Percentiles rank a stretch among this genome's conserved stretches.
Conservation (phyloP, 2,888 invertebrate genomes). For the Carpatolechia fugitivella region DNA sequence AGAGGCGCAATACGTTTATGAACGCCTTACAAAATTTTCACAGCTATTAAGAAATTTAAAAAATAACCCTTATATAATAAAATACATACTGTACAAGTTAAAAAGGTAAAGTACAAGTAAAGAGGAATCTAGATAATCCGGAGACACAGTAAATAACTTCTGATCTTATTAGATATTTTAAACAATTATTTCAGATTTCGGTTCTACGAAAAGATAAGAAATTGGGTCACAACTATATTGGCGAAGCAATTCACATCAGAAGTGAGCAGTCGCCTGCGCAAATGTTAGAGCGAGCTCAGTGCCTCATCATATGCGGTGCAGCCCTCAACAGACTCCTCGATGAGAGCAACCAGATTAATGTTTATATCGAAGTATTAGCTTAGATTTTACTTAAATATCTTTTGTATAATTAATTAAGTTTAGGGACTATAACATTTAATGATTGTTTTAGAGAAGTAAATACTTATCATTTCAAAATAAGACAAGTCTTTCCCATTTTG, state of each 20-base stretch:
- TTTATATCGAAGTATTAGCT: slow-evolving; percentile 31
- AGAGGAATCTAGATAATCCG: neutral
- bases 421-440: too few relatives aligned
- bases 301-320: slow-evolving; percentile 33
- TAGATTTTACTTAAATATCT: slow-evolving; percentile 13
- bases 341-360: slow-evolving; percentile 27
- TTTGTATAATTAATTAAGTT: neutral
- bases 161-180: neutral
- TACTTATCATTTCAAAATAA: too few relatives aligned
- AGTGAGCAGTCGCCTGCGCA: slow-evolving; percentile 31
- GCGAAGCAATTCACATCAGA: slow-evolving; percentile 37
- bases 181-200: slow-evolving; percentile 28
- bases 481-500: too few relatives aligned
- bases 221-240: slow-evolving; percentile 37
- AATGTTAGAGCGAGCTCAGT: slow-evolving; percentile 32
- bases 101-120: too few relatives aligned
- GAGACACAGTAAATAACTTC: neutral
- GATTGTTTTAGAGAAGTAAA: too few relatives aligned
- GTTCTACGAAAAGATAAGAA: slow-evolving; percentile 33
- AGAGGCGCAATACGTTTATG: too few relatives aligned
- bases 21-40: too few relatives aligned
- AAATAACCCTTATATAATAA: too few relatives aligned
- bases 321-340: slow-evolving; percentile 32
- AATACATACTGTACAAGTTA: too few relatives aligned
- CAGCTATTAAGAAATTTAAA: too few relatives aligned